phyloP scores from a whole-genome alignment of 2,113 vertebrate species.

The Chloroceryle aenea region DNA sequence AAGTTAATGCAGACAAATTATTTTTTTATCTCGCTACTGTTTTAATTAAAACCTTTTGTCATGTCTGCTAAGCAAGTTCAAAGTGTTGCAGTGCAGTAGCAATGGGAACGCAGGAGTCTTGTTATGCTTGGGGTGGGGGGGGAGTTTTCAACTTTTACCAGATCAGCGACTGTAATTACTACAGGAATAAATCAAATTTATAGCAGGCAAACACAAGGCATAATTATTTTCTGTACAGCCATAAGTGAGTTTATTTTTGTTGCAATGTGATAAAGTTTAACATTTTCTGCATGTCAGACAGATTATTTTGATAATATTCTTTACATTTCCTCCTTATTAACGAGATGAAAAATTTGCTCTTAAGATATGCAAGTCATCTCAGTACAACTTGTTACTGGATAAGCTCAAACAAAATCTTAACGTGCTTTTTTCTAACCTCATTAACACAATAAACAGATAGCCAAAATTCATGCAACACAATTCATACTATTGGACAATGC shows the following conservation, averaged over 20 bases:
- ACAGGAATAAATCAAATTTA: conserved; percentile 74
- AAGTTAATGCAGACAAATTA: conserved; percentile 64
- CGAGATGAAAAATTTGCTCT: conserved; percentile 52
- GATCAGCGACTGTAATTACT: conserved; percentile 68
- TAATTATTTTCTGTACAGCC: conserved; percentile 42
- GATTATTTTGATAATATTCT: conserved; percentile 71
- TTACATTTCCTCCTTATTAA: conserved; percentile 66
- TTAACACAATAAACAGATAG: conserved; percentile 1
- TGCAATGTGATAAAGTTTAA: conserved; percentile 63
- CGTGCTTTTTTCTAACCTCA: neutral
- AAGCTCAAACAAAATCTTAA: conserved; percentile 45
- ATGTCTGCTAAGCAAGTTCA: conserved; percentile 69
- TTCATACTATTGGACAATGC: neutral
- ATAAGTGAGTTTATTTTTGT: conserved; percentile 71
- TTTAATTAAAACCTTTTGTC: conserved; percentile 80
- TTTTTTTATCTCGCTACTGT: conserved; percentile 62
- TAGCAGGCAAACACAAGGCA: conserved; percentile 56
- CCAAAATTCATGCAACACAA: conserved; percentile 7
- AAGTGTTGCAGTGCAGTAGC: conserved; percentile 47
- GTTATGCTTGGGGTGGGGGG: conserved; percentile 35
- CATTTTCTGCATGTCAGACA: conserved; percentile 62
- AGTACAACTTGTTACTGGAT: conserved; percentile 45
- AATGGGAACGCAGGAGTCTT: conserved; percentile 8
- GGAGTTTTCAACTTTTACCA: conserved; percentile 71
- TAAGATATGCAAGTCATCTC: conserved; percentile 58